Evolutionary conservation across 2,888 invertebrate genomes (phyloP).

Genomic region (Lycaena phlaeas): DNA sequence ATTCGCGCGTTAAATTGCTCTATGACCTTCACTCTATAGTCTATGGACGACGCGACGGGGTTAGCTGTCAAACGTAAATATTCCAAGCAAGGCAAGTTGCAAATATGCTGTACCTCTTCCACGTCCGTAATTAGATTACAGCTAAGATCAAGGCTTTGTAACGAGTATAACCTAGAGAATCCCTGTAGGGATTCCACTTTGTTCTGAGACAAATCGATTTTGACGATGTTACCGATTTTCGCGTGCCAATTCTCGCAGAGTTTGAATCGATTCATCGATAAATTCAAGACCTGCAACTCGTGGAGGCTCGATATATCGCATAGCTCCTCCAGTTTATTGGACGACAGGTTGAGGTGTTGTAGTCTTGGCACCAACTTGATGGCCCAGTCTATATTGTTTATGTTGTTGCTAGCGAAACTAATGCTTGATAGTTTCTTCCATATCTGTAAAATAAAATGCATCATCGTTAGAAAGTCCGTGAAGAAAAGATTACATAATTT

Average conservation of each 20-base stretch:
- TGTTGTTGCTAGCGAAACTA: constrained; percentile 85
- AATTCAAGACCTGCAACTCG: constrained; percentile 80
- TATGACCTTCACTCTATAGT: constrained; percentile 92
- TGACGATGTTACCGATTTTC: constrained; percentile 90
- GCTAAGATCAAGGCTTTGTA: constrained; percentile 89
- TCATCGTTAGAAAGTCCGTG: background rate
- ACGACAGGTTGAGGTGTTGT: constrained; percentile 80
- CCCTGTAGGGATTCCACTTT: constrained; percentile 80
- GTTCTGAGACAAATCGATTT: constrained; percentile 89
- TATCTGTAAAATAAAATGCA: constrained; percentile 64
- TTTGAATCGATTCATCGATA: constrained; percentile 85
- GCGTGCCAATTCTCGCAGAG: constrained; percentile 85
- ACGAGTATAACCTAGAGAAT: constrained; percentile 87
- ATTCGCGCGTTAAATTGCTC: constrained; percentile 90
- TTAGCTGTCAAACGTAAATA: constrained; percentile 91
- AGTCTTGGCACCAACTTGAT: constrained; percentile 83
- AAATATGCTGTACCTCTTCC: constrained; percentile 85
- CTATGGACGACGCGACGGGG: constrained; percentile 86
- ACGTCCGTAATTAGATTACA: constrained; percentile 87
- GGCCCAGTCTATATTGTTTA: constrained; percentile 84
- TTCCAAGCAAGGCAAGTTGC: constrained; percentile 88
- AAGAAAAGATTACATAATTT: too few relatives aligned
- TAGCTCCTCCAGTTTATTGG: constrained; percentile 83
- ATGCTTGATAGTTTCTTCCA: constrained; percentile 81
- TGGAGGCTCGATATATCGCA: constrained; percentile 85